Conservation (phyloP, 2,113 vertebrate species). For the Anarhynchus alexandrinus region DNA sequence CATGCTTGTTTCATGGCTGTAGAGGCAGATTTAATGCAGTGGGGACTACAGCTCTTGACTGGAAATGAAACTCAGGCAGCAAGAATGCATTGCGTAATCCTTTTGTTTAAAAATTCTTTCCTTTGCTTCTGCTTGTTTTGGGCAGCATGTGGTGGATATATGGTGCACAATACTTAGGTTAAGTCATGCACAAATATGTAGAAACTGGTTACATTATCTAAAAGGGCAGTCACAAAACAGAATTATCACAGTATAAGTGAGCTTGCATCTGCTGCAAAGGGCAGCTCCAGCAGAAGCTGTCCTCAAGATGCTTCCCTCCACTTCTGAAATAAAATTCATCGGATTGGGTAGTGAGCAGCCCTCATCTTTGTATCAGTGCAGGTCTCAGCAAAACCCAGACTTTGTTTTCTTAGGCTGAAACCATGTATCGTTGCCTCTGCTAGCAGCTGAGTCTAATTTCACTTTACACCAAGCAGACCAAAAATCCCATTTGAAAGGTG, state of each 20-base stretch:
- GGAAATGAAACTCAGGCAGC: background rate
- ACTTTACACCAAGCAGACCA: constrained; percentile 27
- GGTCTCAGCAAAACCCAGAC: background rate
- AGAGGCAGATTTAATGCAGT: background rate
- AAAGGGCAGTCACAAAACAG: background rate
- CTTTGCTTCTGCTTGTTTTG: background rate
- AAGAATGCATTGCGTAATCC: background rate
- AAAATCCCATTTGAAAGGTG: constrained; percentile 41
- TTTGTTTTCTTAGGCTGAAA: background rate
- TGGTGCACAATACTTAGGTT: background rate
- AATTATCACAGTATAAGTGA: background rate
- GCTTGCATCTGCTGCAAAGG: background rate
- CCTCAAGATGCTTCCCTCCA: background rate
- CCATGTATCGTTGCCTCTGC: background rate
- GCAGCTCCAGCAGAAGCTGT: background rate
- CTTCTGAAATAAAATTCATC: background rate
- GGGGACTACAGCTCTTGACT: background rate
- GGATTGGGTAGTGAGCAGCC: background rate
- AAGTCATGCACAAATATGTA: background rate
- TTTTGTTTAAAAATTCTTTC: constrained; percentile 6
- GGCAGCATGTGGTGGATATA: background rate
- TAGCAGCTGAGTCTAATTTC: constrained; percentile 1
- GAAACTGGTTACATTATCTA: background rate
- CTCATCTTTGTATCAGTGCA: background rate
- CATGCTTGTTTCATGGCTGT: background rate